These are phyloP conservation scores for Pristionchus mayeri DNA, from an alignment of 2,888 invertebrate species.

Conservation along the genomic window DNA sequence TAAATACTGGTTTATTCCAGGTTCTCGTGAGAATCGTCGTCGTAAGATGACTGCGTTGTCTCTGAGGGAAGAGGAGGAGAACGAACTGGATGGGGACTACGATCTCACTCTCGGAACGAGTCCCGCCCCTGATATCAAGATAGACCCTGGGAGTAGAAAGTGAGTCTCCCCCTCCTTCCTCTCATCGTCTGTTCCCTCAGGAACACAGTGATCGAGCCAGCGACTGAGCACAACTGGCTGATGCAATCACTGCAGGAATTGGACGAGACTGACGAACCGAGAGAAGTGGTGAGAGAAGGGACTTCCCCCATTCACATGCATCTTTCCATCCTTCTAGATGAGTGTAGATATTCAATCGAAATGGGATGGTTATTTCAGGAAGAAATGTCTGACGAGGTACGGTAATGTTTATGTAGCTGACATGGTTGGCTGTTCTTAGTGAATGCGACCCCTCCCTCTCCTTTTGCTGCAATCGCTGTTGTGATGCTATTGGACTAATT, in stretches of 20 bases:
- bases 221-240: conserved; percentile 20
- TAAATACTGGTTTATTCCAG: background rate
- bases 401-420: background rate
- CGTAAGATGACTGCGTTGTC: conserved; percentile 25
- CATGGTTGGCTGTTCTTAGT: background rate
- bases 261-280: conserved; percentile 42
- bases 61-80: conserved; percentile 40
- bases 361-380: conserved; percentile 1
- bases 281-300: conserved; percentile 27
- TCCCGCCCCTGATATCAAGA: conserved; percentile 8
- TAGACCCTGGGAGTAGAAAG: conserved; percentile 34
- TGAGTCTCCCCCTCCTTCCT: background rate
- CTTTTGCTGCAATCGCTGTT: background rate
- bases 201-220: conserved; percentile 41
- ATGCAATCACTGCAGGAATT: conserved; percentile 49
- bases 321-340: too few species aligned
- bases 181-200: background rate
- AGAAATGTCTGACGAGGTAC: conserved; percentile 29
- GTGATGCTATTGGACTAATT: conserved; percentile 23
- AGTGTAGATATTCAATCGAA: background rate
- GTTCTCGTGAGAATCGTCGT: conserved; percentile 33
- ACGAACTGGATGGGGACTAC: conserved; percentile 36
- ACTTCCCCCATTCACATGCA: background rate
- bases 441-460: background rate
- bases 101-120: conserved; percentile 8